Evolutionary conservation across 2,113 vertebrate genomes (phyloP), one percentile per base, ranked within the genome.

Genomic region (Ameiurus melas): DNA sequence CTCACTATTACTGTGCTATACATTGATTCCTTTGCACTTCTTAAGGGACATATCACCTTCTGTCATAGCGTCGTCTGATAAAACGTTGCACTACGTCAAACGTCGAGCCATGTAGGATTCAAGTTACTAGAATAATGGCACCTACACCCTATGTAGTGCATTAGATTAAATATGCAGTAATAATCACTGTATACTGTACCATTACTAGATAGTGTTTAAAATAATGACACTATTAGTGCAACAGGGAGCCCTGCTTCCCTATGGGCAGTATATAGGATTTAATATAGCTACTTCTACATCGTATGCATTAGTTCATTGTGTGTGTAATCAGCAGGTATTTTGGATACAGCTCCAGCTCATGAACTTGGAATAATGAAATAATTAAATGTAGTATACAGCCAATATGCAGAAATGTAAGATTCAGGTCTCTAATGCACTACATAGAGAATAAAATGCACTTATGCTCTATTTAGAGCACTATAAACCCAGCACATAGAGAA

Each of bases 21-120:
- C 58, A 79, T 86, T 85, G 93, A 68, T 47, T 47, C 70, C 73
- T 71, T 90, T 91, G 91, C 93, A 92, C 83, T 86, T 62, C 86
- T 89, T 85, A 87, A 47, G 83, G 70, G 70, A 86, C 84, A 36
- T 90, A 68, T 90, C 90, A 89, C 87, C 88, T 85, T 71, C 27
- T 81, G 57, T 66, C 33, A 51, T 43, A 19, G 14, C 17, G 3
- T 80, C n/a, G 8, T 64, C 58, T 5, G 20, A 39, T 39, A 64
- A 22, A 43, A 39, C 2, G 5, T 60, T 39, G 12, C 30, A 62
- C 57, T 16, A 62, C 0, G 22, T 62, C 17, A 82, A 62, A 83
- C 0, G 20, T 62, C 1, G 5, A 60, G 19, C 10, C 57, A 62
- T 36, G 13, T 60, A 19, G 79, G 79, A 39, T 60, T 33, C 5